Base-by-base conservation (phyloP, 2,888 invertebrate genomes). In the Polylopha cassiicola region DNA sequence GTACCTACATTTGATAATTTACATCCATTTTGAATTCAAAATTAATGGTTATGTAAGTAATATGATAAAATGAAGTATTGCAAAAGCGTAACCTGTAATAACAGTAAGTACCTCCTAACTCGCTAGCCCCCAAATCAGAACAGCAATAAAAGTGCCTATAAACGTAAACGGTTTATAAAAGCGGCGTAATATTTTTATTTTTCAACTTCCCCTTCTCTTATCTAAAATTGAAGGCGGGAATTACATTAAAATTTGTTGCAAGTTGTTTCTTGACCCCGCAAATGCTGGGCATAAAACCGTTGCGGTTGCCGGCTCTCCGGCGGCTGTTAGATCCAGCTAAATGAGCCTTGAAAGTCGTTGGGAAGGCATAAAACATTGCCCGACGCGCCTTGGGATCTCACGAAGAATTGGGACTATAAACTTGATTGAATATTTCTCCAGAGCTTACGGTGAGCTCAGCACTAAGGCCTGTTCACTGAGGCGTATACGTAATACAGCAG, bases 351-450 rank as follows among this genome's bases (percentile, higher is more conserved):
- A 62, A 64, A 41, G 56, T 58, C 57, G 58, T 58, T 51, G 53
- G 29, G 47, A 43, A 47, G 49, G 61, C 65, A 65, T 65, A 67
- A 61, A 59, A 46, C 48, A 18, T 43, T 45, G 37, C 48, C 46
- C 47, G 44, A 31, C 24, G 27, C 45, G 45, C 49, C 48, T 43
- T 32, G 36, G 41, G 48, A 6, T 17, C 34, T 36, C n/a, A 30
- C 47, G 50, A 62, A 56, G 61, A 61, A 70, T 61, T 55, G 58
- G 46, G 50, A 52, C 61, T 46, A 70, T 73, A 73, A 74, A 73
- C 62, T 66, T 73, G 69, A 73, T 74, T 73, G 71, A 74, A 73
- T 73, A 73, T 70, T 65, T 65, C 16, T 30, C 21, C 24, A 9
- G 22, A 24, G 28, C 39, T 38, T 8, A 9, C 23, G 22, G 14